Evolutionary conservation across 2,113 vertebrate genomes (phyloP).

Genomic region (Anas platyrhynchos): DNA sequence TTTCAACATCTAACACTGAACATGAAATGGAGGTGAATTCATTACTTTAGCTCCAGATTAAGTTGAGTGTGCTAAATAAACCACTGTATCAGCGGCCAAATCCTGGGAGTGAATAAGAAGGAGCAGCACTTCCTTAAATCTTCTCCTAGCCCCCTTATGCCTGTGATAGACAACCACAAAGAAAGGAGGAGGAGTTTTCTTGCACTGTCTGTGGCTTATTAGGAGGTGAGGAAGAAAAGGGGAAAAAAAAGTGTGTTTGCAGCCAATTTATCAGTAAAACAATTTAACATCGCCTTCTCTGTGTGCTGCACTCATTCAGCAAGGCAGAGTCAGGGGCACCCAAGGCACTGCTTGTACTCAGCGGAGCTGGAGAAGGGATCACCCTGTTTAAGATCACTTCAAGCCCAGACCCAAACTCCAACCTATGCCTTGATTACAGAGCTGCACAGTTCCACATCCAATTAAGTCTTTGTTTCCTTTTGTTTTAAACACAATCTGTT

Average conservation of each 20-base stretch:
- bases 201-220: background rate
- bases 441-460: background rate
- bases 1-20: background rate
- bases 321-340: background rate
- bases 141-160: background rate
- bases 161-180: background rate
- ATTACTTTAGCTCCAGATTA: background rate
- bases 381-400: background rate
- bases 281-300: background rate
- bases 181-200: background rate
- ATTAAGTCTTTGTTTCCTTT: background rate
- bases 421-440: background rate
- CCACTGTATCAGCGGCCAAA: background rate
- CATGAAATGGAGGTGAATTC: rapidly evolving
- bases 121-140: background rate
- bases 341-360: rapidly evolving
- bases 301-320: background rate
- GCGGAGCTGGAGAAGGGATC: background rate
- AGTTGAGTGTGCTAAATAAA: background rate
- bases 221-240: background rate
- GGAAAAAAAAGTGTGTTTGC: background rate
- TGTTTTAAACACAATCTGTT: background rate
- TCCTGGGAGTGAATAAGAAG: background rate
- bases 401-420: background rate
- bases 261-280: background rate